Evolutionary conservation across 2,888 invertebrate genomes (phyloP), one percentile per base, ranked within the genome.

Genomic region (Syritta pipiens): DNA sequence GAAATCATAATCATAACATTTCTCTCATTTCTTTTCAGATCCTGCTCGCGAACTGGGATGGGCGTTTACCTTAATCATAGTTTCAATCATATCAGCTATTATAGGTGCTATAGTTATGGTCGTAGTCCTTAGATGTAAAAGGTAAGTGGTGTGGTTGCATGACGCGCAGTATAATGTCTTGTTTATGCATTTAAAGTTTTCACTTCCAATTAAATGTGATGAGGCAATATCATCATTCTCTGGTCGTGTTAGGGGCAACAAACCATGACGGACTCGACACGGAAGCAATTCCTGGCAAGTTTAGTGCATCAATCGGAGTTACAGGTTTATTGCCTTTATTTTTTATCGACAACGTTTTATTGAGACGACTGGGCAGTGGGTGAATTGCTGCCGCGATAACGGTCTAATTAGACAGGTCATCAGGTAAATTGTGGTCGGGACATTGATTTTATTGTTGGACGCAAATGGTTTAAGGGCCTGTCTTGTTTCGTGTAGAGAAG

Each of bases 81-180:
- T 93, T 83, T 93, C 93, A 82, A 89, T 93, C 85, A 90, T 92
- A 86, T 93, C 93, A 82, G 93, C 93, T 83, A 90, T 93, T 82
- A 91, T 93, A 86, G 93, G 93, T 84, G 93, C 93, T 83, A 92
- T 93, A 85, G 90, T 93, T 84, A 93, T 93, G 93, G 93, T 93
- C 86, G 90, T 92, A 86, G 91, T 92, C 82, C 90, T 93, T 84
- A 93, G 93, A 87, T 93, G 93, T 89, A 91, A 85, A 86, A 88
- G 88, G 88, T 88, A 83, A 87, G 88, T 87, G 24, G 0, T 9
- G 60, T 17, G 37, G 37, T 7, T n/a, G n/a, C n/a, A n/a, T 48
- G 35, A 24, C 32, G 63, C 28, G 22, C 40, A 10, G 53, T 65
- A 26, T 74, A 67, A 67, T 77, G 55, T 55, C 72, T 72, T 55